These are phyloP conservation scores for Eulemur coronatus DNA, from an alignment of 2,797 vertebrate genomes.

Conservation along the genomic window DNA sequence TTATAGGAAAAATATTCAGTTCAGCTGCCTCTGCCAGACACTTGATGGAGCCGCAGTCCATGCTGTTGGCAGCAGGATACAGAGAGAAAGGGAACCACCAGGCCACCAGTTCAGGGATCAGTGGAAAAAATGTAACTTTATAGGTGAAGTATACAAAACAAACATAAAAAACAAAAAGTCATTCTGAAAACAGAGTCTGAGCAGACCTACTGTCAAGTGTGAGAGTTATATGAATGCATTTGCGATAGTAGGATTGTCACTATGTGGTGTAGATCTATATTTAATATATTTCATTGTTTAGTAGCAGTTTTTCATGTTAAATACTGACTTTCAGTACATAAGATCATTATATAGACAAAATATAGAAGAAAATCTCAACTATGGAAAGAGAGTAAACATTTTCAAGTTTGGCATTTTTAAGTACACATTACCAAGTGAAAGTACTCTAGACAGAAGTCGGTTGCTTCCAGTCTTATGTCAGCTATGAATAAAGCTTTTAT, in stretches of 20 bases:
- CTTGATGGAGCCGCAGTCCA: accelerated
- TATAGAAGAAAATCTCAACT: neutral
- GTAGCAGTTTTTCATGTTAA: neutral
- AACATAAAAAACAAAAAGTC: neutral
- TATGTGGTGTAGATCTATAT: neutral
- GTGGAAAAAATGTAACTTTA: neutral
- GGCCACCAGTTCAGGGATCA: neutral
- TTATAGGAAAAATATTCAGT: neutral
- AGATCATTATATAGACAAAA: neutral
- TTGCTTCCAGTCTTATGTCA: no score
- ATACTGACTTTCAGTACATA: neutral
- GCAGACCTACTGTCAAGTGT: neutral
- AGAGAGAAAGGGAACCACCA: neutral
- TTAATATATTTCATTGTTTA: neutral
- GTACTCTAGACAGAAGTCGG: neutral
- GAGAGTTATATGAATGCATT: neutral
- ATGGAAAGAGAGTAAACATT: neutral
- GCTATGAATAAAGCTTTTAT: neutral
- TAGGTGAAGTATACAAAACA: neutral
- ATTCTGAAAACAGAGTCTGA: neutral
- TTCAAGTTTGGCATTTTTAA: neutral
- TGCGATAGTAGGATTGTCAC: neutral
- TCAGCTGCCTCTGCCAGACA: neutral
- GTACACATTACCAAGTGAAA: neutral
- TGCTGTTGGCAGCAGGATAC: neutral